phyloP scores from a whole-genome alignment of 2,797 vertebrate species.

The Oreochromis grahami region DNA sequence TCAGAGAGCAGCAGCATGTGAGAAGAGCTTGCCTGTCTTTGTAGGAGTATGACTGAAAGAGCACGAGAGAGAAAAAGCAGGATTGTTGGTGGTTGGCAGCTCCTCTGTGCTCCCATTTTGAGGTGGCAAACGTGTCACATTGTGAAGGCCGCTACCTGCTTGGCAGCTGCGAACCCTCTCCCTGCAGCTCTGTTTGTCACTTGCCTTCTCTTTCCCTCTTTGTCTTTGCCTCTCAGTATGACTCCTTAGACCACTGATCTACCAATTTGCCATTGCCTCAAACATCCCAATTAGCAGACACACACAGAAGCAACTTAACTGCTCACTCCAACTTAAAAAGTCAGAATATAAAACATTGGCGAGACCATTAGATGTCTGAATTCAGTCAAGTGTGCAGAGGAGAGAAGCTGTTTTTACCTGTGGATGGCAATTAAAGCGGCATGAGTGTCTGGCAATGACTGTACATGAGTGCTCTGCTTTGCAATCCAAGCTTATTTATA shows the following conservation, averaged over 20 bases:
- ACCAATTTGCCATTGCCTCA: slow-evolving; percentile 15
- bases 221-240: background rate
- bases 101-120: slow-evolving; percentile 10
- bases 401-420: slow-evolving; percentile 20
- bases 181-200: slow-evolving; percentile 7
- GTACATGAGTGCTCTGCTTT: background rate
- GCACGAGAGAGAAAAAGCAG: background rate
- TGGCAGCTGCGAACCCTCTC: slow-evolving; percentile 26
- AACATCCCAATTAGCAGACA: slow-evolving; percentile 47
- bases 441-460: slow-evolving; percentile 11
- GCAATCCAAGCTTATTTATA: slow-evolving; percentile 6
- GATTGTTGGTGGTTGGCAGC: slow-evolving; percentile 18
- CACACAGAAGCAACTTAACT: slow-evolving; percentile 13
- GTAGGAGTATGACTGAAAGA: background rate
- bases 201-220: background rate
- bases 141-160: slow-evolving; percentile 45
- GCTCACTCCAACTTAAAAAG: slow-evolving; percentile 23
- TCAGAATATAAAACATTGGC: background rate
- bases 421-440: slow-evolving; percentile 33
- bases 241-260: slow-evolving; percentile 17
- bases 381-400: slow-evolving; percentile 10
- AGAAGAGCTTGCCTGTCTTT: slow-evolving; percentile 24
- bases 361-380: slow-evolving; percentile 23
- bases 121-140: slow-evolving; percentile 54
- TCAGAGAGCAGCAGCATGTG: slow-evolving; percentile 30